Conservation (phyloP, 2,888 invertebrate genomes). For the Bhutanitis thaidina region DNA sequence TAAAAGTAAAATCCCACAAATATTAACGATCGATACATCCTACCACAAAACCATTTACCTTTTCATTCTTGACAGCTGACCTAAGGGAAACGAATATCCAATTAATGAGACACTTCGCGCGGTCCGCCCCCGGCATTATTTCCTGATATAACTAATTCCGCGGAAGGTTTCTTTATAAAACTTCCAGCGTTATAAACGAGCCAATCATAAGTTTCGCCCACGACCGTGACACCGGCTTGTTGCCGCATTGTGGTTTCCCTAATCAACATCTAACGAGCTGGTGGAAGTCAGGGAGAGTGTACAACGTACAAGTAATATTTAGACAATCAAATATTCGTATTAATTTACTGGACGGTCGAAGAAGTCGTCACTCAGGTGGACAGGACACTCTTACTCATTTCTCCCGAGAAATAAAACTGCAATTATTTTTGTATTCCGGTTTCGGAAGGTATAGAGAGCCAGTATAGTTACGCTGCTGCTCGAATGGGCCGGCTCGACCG, state of each 20-base stretch:
- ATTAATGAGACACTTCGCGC: neutral
- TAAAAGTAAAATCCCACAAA: no score
- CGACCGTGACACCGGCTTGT: constrained; percentile 12
- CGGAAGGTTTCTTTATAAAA: constrained; percentile 5
- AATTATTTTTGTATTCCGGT: no score
- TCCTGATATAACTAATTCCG: constrained; percentile 6
- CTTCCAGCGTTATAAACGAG: constrained; percentile 13
- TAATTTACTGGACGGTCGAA: no score
- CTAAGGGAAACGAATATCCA: neutral
- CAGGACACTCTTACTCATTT: no score
- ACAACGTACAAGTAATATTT: neutral
- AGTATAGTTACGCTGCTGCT: no score
- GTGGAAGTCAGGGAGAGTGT: constrained; percentile 15
- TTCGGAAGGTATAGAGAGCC: no score
- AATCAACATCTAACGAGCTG: constrained; percentile 61
- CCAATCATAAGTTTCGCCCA: constrained; percentile 47
- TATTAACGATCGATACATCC: no score
- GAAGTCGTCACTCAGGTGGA: no score
- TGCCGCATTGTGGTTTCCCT: constrained; percentile 52
- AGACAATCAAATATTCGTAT: no score
- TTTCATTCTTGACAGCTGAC: neutral
- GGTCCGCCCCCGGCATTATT: constrained; percentile 1
- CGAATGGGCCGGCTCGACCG: no score
- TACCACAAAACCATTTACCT: no score
- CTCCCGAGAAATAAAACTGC: no score